Conservation (phyloP, 2,797 vertebrate genomes). For the Perodicticus potto region DNA sequence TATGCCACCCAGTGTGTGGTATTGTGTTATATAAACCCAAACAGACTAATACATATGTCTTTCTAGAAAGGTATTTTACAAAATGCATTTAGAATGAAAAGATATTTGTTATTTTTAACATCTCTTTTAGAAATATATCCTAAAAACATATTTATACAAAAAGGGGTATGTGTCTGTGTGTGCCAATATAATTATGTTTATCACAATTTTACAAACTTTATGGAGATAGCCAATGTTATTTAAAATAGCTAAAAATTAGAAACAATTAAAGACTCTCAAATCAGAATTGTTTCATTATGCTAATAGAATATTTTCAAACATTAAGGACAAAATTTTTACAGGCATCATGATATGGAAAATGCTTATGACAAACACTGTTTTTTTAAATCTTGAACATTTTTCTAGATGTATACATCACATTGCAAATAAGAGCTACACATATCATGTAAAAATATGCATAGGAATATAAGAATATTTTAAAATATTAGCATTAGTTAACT, state of each 20-base stretch:
- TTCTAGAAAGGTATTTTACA: neutral
- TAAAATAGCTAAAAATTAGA: neutral
- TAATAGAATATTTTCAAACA: neutral
- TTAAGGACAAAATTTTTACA: neutral
- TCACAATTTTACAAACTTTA: neutral
- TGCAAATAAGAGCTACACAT: neutral
- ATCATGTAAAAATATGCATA: neutral
- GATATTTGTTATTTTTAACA: neutral
- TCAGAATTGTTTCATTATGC: neutral
- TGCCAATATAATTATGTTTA: neutral
- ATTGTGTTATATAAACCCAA: neutral
- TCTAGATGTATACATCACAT: neutral
- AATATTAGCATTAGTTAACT: neutral
- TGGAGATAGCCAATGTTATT: neutral
- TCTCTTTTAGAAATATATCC: neutral
- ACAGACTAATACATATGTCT: neutral
- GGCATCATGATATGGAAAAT: neutral
- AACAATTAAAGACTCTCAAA: neutral
- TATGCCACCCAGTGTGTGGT: neutral
- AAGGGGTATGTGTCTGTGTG: neutral
- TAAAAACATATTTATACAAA: neutral
- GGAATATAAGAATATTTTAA: neutral
- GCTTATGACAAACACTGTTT: neutral
- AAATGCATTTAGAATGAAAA: neutral
- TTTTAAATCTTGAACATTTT: neutral